A percentile compares a stretch with the other conserved stretches of the same genome.
Conservation (phyloP, 2,888 invertebrate genomes). For the Lasioglossum morio region DNA sequence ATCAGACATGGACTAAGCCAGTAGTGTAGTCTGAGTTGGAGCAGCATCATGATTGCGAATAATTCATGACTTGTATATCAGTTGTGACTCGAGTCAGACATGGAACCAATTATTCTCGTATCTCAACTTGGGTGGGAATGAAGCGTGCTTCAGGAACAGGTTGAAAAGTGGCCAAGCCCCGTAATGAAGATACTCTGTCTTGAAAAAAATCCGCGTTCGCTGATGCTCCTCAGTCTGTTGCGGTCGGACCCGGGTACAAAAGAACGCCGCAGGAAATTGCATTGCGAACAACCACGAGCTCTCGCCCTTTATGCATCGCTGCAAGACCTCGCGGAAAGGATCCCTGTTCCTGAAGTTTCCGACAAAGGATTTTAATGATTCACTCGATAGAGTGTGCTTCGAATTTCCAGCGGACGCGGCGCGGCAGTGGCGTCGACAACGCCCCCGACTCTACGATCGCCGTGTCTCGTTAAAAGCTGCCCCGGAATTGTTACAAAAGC, state of each 20-base stretch:
- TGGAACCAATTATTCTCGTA: not conserved
- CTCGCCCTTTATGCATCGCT: constrained; percentile 24
- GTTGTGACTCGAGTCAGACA: not conserved
- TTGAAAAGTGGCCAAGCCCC: no score
- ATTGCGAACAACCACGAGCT: constrained; percentile 12
- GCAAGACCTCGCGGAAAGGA: constrained; percentile 8
- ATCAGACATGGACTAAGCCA: not conserved
- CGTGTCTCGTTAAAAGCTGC: constrained; percentile 40
- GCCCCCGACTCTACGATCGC: constrained; percentile 15
- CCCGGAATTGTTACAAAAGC: not conserved
- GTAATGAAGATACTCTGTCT: not conserved
- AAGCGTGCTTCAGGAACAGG: not conserved
- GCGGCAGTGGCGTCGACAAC: not conserved
- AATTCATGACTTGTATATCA: not conserved
- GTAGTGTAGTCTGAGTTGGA: not conserved
- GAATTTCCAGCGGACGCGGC: constrained; percentile 20
- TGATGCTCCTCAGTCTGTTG: not conserved
- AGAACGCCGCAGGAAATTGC: constrained; percentile 39
- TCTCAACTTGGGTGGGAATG: not conserved
- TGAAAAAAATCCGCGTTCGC: not conserved
- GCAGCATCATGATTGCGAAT: not conserved
- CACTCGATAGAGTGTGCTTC: constrained; percentile 28
- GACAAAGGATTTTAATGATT: constrained; percentile 56
- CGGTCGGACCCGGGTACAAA: constrained; percentile 2
- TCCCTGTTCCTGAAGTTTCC: constrained; percentile 16